Percentiles rank a stretch among this genome's conserved stretches.
These are phyloP conservation scores for Pluvianellus socialis DNA, from an alignment of 2,113 vertebrate genomes.

Conservation along the genomic window DNA sequence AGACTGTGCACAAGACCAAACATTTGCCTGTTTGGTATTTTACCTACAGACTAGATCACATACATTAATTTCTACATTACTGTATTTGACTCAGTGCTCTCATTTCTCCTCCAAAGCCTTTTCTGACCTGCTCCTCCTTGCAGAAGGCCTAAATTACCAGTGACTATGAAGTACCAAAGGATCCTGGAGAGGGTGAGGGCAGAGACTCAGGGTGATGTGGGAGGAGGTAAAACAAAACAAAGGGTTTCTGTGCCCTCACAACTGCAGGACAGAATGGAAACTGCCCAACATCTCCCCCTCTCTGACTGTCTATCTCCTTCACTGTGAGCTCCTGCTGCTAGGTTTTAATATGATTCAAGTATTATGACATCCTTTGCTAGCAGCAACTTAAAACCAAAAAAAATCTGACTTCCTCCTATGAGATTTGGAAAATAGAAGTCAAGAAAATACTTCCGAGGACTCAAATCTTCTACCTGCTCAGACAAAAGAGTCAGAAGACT, in stretches of 20 bases:
- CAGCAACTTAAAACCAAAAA: neutral
- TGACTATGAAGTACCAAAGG: neutral
- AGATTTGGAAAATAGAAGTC: neutral
- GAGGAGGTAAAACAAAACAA: neutral
- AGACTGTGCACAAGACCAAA: neutral
- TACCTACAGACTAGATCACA: neutral
- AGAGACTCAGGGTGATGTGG: neutral
- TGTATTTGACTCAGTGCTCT: neutral
- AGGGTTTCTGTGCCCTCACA: neutral
- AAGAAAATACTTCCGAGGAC: neutral
- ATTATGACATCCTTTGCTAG: neutral
- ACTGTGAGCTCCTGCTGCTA: neutral
- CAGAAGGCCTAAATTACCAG: neutral
- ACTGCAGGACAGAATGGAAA: neutral
- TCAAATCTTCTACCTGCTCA: neutral
- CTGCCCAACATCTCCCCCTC: neutral
- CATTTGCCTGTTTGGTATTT: neutral
- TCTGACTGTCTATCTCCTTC: neutral
- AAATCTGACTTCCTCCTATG: neutral
- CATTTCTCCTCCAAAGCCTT: neutral
- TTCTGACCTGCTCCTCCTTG: neutral
- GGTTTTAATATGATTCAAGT: neutral
- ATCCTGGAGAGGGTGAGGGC: neutral
- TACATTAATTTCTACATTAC: neutral
- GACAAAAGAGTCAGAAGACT: neutral